Base-by-base conservation (phyloP, 2,113 vertebrate genomes). In the Phainopepla nitens region DNA sequence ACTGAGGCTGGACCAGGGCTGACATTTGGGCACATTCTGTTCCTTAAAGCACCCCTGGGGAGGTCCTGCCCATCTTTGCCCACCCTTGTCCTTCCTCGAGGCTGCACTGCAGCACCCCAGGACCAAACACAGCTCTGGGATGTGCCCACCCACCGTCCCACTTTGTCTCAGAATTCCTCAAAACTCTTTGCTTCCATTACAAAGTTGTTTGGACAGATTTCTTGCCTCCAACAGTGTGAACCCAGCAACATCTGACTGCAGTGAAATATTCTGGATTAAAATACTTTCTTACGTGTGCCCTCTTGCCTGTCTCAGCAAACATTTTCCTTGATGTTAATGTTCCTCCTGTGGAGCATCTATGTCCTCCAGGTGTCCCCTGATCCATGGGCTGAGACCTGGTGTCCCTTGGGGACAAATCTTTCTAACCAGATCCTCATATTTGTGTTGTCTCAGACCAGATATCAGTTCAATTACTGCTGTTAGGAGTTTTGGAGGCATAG, bases 111-210 rank as follows among this genome's bases (percentile, higher is more conserved):
- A 64, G 25, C 28, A 31, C 5, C 16, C 47, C 0, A 0, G 49
- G 35, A 28, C 36, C 35, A 36, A 62, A 15, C 35, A 3, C 2
- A 35, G 0, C 51, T 3, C 21, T 3, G 3, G 2, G 18, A 16
- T 4, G 57, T 4, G 10, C 24, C 42, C 31, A 10, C 7, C 29
- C 3, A 3, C 3, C 35, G 4, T 29, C 77, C 39, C 27, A 0
- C 54, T 29, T 39, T 1, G 10, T 9, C 58, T n/a, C 5, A 82
- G 21, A 41, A 33, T 29, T n/a, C 73, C 35, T 47, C 57, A 21
- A 54, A 91, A 49, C 31, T 11, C 41, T 44, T 56, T 1, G 2
- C 56, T 75, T 90, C 13, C 42, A 29, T 20, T 9, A 17, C 20
- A 15, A 42, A 21, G 39, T 4, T 7, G 76, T 82, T 47, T 7